phyloP scores from a whole-genome alignment of 2,113 vertebrate genomes.

The Helogale parvula region DNA sequence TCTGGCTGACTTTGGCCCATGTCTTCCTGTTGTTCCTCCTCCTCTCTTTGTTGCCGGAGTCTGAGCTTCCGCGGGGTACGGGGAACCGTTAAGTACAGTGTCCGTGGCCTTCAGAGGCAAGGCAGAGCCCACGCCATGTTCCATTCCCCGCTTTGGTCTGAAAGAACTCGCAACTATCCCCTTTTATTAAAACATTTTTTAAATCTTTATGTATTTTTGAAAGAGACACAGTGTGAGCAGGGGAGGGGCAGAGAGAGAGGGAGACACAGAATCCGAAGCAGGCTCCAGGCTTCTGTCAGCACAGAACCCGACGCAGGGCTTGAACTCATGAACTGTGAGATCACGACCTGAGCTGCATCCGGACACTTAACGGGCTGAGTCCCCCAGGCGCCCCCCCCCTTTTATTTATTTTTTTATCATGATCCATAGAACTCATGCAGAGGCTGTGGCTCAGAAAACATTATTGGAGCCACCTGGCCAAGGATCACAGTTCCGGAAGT shows the following conservation, averaged over 20 bases:
- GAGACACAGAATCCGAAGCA: too few relatives aligned
- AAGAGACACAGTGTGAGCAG: too few relatives aligned
- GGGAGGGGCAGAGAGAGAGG: too few relatives aligned
- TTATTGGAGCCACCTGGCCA: rapidly evolving
- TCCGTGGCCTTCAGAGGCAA: rapidly evolving
- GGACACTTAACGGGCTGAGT: too few relatives aligned
- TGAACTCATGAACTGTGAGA: too few relatives aligned
- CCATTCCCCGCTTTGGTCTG: neutral
- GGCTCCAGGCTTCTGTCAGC: too few relatives aligned
- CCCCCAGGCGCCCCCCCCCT: too few relatives aligned
- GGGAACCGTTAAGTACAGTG: neutral
- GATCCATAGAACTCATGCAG: neutral
- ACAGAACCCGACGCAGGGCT: too few relatives aligned
- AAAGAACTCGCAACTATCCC: neutral
- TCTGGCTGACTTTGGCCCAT: neutral
- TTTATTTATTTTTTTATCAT: neutral
- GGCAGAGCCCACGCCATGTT: neutral
- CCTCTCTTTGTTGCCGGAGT: rapidly evolving
- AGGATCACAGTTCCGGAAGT: rapidly evolving
- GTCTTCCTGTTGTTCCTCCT: rapidly evolving
- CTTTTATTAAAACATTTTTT: neutral
- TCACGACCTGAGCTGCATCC: too few relatives aligned
- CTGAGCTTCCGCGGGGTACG: neutral
- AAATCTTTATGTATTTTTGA: too few relatives aligned
- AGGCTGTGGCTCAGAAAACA: neutral